Evolutionary conservation across 1,140 invertebrate species (phyloP), one percentile per base, ranked within the genome.

Genomic region (Physella acuta): DNA sequence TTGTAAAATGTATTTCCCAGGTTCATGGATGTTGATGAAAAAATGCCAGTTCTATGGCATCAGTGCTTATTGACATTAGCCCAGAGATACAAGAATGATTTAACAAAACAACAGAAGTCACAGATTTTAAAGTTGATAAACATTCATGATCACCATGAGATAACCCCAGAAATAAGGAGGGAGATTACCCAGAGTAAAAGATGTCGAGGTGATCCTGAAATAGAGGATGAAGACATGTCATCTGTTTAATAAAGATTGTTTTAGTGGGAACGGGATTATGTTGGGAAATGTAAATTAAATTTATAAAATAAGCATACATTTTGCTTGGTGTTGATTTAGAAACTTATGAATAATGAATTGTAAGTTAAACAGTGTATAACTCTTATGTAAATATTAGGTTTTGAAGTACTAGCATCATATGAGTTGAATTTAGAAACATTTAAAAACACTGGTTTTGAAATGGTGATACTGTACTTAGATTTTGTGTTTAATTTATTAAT

Each of bases 21-120:
- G 78, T 97, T 98, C 85, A 89, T 92, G 81, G 86, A 87, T 75
- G 95, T 98, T 79, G 85, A 87, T 58, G 88, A 94, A 71, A 89
- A 91, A 72, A 85, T 99, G 68, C 97, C 97, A 20, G 95, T 99
- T 17, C 82, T 99, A 59, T 99, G 97, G 97, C 96, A 99, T 85
- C 96, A 99, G 82, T 89, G 93, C 60, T 87, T 99, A 24, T 85
- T 99, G 51, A 94, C 93, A 1, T 99, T 99, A 88, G 91, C 92
- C 1, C 94, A 99, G 85, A 88, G 94, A 70, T 99, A 99, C 83
- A 98, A 98, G 85, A 90, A 92, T 69, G 94, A 98, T 84, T 91
- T 99, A 60, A 95, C 93, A 70, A 89, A 90, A 28, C 95, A 98
- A 79, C 96, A 99, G 85, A 91, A 91, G 80, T 93, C 97, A 81